phyloP scores from a whole-genome alignment of 2,113 vertebrate species.

The Pagrus major region DNA sequence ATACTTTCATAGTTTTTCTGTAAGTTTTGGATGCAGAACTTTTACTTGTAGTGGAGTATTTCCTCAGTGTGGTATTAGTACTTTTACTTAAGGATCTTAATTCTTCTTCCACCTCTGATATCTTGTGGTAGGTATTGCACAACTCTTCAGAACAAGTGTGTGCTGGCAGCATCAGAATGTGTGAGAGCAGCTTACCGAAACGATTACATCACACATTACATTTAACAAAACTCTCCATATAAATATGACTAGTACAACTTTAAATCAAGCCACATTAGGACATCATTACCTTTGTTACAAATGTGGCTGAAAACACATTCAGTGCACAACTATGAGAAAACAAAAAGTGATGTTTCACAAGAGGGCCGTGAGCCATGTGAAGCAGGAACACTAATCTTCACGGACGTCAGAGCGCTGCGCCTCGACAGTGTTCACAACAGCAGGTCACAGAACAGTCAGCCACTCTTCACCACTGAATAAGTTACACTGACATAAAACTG shows the following conservation, averaged over 20 bases:
- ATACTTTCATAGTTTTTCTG: too few species aligned
- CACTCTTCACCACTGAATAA: slow-evolving; percentile 42
- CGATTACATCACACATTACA: slow-evolving; percentile 57
- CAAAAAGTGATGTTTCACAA: slow-evolving; percentile 38
- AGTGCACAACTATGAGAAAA: slow-evolving; percentile 30
- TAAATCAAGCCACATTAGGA: slow-evolving; percentile 41
- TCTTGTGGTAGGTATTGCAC: slow-evolving; percentile 19
- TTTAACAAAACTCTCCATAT: slow-evolving; percentile 56
- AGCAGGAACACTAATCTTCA: slow-evolving; percentile 31
- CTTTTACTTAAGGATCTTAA: too few species aligned
- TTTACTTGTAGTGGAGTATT: too few species aligned
- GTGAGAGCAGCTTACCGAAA: slow-evolving; percentile 47
- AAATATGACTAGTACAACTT: slow-evolving; percentile 45
- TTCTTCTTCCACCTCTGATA: neutral
- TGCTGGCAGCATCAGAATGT: slow-evolving; percentile 56
- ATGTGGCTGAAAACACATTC: slow-evolving; percentile 49
- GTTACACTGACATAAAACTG: slow-evolving; percentile 40
- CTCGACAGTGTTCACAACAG: slow-evolving; percentile 30
- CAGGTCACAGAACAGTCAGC: slow-evolving; percentile 58
- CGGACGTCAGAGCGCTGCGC: slow-evolving; percentile 16
- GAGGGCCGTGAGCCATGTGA: slow-evolving; percentile 30
- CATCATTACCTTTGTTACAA: slow-evolving; percentile 29
- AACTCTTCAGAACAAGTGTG: slow-evolving; percentile 21
- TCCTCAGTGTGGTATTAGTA: too few species aligned
- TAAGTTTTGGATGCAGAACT: too few species aligned